Base-by-base conservation (phyloP, 2,797 vertebrate species). In the Yasuhikotakia modesta region DNA sequence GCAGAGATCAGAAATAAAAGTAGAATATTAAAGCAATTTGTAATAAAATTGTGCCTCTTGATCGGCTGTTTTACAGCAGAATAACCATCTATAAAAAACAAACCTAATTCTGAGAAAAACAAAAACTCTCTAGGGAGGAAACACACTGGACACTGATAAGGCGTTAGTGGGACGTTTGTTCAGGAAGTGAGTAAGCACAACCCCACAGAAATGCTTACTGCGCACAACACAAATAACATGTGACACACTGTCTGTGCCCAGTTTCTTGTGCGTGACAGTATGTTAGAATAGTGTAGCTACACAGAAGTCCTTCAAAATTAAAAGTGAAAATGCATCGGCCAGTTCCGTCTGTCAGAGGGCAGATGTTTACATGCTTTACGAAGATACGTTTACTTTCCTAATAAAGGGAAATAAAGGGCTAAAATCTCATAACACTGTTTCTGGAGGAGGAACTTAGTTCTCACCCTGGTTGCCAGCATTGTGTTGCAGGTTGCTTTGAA, bases 191-290 rank as follows among this genome's bases (percentile, higher is more conserved):
- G 57, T 10, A 27, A 75, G 67, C 17, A 76, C 52, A 72, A 65
- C 53, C 73, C n/a, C 32, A 69, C 71, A 81, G 71, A 83, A 83
- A 32, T 83, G 82, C 79, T 83, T 81, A 81, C 71, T 66, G 46
- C 12, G 75, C 79, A 80, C 48, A 76, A 53, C 76, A 70, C 57
- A 69, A 72, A 64, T 32, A 61, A 60, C n/a, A 27, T 27, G 8
- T 7, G 5, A 68, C 45, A 69, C 43, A 64, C 21, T 46, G 48
- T 17, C 58, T 74, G 30, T 39, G 57, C 19, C 12, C 16, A 27
- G 21, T 45, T 76, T 68, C 58, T 61, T 35, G 21, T 69, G 19
- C 45, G n/a, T 46, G 68, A 61, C 16, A 50, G 21, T 53, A 45
- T 43, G 32, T 48, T 57, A 50, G 5, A 60, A 27, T 27, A 73